Base-by-base conservation (phyloP, 2,888 invertebrate species). In the Stictocephala bisonia region DNA sequence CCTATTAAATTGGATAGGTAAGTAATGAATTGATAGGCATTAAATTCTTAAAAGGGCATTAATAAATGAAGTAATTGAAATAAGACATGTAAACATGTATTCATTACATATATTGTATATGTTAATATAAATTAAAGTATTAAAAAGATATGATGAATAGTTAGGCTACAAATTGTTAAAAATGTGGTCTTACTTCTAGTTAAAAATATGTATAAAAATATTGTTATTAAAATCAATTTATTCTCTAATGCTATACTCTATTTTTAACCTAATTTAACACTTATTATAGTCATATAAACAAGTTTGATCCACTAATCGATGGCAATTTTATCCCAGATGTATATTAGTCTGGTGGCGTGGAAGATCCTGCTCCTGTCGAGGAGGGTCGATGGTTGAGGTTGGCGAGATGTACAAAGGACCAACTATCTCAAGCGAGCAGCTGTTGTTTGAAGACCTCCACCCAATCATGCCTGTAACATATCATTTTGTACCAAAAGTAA, bases 401-500 rank as follows among this genome's bases (percentile, higher is more conserved):
- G 86, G 85, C 70, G 86, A 85, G 40, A 84, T 79, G 77, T 86
- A 85, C 48, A 86, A 77, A 0, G 82, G 83, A 2, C 86, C 86
- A 18, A 83, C 81, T 74, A 83, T 82, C 79, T 87, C 86, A 60
- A 87, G 79, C 71, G 82, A 82, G 77, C 83, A 82, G 58, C 84
- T 82, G 3, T 74, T 50, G 26, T 79, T 78, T 9, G 84, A 81
- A 53, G 84, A 84, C 75, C 87, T 81, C 85, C 86, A 86, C 7
- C 87, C 86, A 60, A 86, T 79, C 67, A 83, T 79, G 66, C 84
- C 86, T 83, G 83, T 6, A 53, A 68, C 41, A 35, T n/a, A 24
- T 20, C n/a, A n/a, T n/a, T n/a, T n/a, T n/a, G n/a, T n/a, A n/a
- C n/a, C n/a, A n/a, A n/a, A n/a, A n/a, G n/a, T n/a, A n/a, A n/a